phyloP scores from a whole-genome alignment of 2,888 invertebrate genomes.

The Lypha dubia region DNA sequence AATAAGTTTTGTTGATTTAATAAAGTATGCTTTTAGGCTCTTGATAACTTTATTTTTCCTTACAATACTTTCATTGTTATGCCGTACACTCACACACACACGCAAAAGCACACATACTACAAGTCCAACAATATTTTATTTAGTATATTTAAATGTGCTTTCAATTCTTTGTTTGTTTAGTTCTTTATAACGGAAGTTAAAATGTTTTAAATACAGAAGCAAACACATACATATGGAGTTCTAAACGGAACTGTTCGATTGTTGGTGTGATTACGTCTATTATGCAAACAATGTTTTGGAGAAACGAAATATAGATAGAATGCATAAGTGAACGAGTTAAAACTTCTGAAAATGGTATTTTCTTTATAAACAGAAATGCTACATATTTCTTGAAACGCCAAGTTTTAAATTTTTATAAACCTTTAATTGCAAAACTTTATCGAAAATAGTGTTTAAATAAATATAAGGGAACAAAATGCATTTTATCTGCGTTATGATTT shows the following conservation, averaged over 20 bases:
- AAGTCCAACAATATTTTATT: neutral
- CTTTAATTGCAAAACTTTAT: no score
- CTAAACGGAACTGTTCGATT: neutral
- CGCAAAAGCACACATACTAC: neutral
- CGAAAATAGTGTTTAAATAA: no score
- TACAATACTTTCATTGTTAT: neutral
- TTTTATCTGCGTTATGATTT: no score
- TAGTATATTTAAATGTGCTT: neutral
- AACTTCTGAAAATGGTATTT: neutral
- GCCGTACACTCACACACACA: neutral
- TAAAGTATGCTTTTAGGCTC: constrained; percentile 68
- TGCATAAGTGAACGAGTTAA: neutral
- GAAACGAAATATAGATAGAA: no score
- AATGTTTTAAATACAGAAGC: constrained; percentile 13
- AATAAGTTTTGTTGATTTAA: constrained; percentile 56
- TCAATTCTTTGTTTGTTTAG: neutral
- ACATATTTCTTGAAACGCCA: neutral
- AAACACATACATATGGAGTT: neutral
- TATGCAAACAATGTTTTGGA: neutral
- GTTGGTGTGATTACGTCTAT: neutral
- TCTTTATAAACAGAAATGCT: neutral
- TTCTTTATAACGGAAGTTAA: constrained; percentile 21
- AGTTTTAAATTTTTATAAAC: neutral
- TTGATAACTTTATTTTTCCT: constrained; percentile 24
- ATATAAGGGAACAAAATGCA: no score